Conservation (phyloP, 2,797 vertebrate species). For the Arremon aurantiirostris region DNA sequence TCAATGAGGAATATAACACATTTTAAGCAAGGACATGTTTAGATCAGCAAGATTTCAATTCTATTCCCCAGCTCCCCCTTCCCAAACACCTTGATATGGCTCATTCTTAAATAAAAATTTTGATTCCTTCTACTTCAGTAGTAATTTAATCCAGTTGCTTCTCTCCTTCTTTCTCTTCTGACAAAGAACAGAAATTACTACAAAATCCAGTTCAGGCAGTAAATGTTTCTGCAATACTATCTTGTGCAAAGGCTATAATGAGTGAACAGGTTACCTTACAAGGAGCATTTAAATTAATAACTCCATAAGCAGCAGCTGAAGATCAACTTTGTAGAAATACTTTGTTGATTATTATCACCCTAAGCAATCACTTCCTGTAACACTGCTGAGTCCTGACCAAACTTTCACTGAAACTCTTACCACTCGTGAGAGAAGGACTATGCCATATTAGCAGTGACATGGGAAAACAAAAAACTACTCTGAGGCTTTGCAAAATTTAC, state of each 20-base stretch:
- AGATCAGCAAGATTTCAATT: not conserved
- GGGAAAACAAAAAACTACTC: not conserved
- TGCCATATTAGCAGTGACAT: accelerated
- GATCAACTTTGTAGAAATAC: not conserved
- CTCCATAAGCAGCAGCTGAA: not conserved
- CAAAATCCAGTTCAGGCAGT: not conserved
- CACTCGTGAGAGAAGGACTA: not conserved
- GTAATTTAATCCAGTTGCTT: not conserved
- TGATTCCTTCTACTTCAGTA: not conserved
- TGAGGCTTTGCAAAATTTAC: not conserved
- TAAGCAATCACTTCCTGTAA: not conserved
- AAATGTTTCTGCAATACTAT: not conserved
- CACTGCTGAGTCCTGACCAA: not conserved
- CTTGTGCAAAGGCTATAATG: not conserved
- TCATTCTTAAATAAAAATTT: not conserved
- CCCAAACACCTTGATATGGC: not conserved
- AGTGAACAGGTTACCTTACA: not conserved
- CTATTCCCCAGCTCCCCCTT: not conserved
- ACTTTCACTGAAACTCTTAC: not conserved
- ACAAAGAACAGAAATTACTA: not conserved
- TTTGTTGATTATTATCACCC: not conserved
- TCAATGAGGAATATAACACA: not conserved
- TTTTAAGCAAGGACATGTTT: not conserved
- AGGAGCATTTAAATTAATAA: not conserved
- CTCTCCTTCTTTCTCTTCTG: not conserved